phyloP scores from a whole-genome alignment of 35 echinoderm and acorn worm species.

The Diadema setosum region DNA sequence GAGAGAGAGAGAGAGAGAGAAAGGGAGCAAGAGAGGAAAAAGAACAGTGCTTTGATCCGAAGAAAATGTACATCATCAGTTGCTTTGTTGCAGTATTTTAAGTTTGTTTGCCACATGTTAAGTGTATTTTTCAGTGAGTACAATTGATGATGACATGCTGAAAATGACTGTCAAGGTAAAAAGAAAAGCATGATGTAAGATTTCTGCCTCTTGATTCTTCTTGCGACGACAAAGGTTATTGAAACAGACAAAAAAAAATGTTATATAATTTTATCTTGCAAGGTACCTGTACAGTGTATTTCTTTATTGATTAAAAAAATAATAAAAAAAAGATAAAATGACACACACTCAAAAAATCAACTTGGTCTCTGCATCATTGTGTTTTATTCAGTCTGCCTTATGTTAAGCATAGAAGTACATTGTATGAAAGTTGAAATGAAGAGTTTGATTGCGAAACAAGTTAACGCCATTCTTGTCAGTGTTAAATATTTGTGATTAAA shows the following conservation, averaged over 20 bases:
- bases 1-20: background rate
- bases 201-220: too few relatives aligned
- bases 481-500: too few relatives aligned
- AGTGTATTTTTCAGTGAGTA: background rate
- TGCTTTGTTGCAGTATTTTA: conserved; percentile 2
- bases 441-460: too few relatives aligned
- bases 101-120: background rate
- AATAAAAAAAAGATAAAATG: conserved; percentile 39
- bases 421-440: too few relatives aligned
- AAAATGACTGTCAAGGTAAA: too few relatives aligned
- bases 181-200: too few relatives aligned
- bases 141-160: background rate
- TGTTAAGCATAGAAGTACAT: too few relatives aligned
- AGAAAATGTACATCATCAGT: background rate
- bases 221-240: too few relatives aligned
- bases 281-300: conserved; percentile 52
- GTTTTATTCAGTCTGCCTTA: too few relatives aligned
- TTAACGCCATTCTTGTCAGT: too few relatives aligned
- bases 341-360: background rate
- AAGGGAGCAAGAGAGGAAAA: background rate
- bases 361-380: too few relatives aligned
- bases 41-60: background rate
- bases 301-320: conserved; percentile 42
- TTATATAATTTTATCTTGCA: conserved; percentile 50
- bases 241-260: conserved; percentile 1